Evolutionary conservation across 2,797 vertebrate species (phyloP), one percentile per base, ranked within the genome.

Genomic region (Tamandua tetradactyla): DNA sequence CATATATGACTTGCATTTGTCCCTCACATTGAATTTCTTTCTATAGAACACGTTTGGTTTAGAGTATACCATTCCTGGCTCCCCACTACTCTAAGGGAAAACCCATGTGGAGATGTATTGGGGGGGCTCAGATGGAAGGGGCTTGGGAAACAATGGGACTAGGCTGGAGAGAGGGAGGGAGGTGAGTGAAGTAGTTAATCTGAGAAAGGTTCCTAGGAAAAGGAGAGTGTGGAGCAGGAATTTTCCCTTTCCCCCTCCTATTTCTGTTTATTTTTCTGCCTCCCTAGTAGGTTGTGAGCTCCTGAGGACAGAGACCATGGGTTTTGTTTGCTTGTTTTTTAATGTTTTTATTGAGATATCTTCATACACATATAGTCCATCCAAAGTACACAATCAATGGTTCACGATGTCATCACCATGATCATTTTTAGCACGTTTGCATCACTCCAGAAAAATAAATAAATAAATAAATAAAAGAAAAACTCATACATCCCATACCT

Each of bases 121-220:
- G 30, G 49, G 49, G 91, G 37, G 37, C 18, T 74, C 25, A 11
- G 57, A 22, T 5, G 35, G 23, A 42, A 37, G 87, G 57, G 32
- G 75, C 5, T 11, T 57, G 37, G 35, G n/a, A 68, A 5, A 10
- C 37, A 11, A 1, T 30, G 12, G 30, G 94, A 83, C 35, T 11
- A 66, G 87, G 42, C 44, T 18, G 7, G 47, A 25, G 23, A n/a
- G 7, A 3, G 59, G 15, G 59, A 87, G 49, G 55, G 27, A 5
- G 18, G 30, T 0, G 1, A 5, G 2, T 7, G 4, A 2, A 12
- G 22, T 5, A 44, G 72, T 17, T 32, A 5, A n/a, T 12, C 57
- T 47, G 15, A 25, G 42, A 25, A 35, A 15, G 37, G 57, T 17
- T 40, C 35, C 76, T 3, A 4, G 59, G 35, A 64, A 59, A 42